Base-by-base conservation (phyloP, 2,888 invertebrate species). In the Coleophora flavipennella region DNA sequence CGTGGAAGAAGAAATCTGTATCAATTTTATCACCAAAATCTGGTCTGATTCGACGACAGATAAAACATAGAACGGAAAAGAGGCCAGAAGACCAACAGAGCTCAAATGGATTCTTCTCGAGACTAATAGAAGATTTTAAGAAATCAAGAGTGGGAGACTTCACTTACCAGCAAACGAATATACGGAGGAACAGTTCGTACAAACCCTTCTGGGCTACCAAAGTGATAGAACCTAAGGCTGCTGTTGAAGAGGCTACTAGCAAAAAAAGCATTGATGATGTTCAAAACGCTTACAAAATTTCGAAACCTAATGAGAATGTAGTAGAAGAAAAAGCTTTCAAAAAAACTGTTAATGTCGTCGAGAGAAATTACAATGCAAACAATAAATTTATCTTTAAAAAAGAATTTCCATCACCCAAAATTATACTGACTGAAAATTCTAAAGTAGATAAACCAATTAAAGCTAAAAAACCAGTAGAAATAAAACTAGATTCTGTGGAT, bases 151-250 rank as follows among this genome's bases (percentile, higher is more conserved):
- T 81, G 0, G 66, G 78, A 0, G 80, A 81, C 52, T 75, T 57
- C 27, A 62, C 72, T 2, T 77, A 77, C 43, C 65, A 69, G 39
- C 70, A 64, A 39, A 56, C 76, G 1, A 71, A 62, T 43, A 59
- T 77, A 1, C 55, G 77, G 1, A 59, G 58, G 37, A 56, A 72
- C 41, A 75, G 75, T 41, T 59, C 60, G 10, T 76, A 78, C 51
- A 75, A 66, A 52, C 73, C 76, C 0, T 74, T 79, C 50, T 80
- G 79, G 80, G 77, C 79, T 7, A 72, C 70, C 0, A 74, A 63
- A 59, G 64, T 72, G 0, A 54, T 53, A 6, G 48, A 61, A 39
- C 53, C 54, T 20, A 20, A 20, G 20, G 3, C 20, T 20, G 3
- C 20, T 20, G 20, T 20, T 6, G 20, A 20, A 6, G 20, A 20